phyloP scores from a whole-genome alignment of 2,797 vertebrate species.

The Sebastes steindachneri region DNA sequence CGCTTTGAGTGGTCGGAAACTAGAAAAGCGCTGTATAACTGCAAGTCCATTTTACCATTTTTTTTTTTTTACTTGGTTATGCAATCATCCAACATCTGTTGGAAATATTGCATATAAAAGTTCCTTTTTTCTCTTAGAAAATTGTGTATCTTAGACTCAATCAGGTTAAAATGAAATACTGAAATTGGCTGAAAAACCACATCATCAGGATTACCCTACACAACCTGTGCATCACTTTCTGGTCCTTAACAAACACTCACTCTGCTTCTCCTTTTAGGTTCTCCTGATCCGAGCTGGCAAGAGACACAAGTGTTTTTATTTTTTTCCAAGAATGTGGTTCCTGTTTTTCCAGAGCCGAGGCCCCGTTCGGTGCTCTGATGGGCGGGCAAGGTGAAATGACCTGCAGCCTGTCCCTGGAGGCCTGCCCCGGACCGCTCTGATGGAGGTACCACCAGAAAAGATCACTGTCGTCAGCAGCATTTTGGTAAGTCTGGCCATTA shows the following conservation, averaged over 20 bases:
- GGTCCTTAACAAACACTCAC: not conserved
- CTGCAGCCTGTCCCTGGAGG: not conserved
- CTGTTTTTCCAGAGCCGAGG: conserved; percentile 1
- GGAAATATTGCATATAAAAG: not conserved
- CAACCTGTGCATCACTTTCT: not conserved
- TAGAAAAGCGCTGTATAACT: accelerated
- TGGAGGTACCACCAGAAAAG: not conserved
- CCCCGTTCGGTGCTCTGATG: not conserved
- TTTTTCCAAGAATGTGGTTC: conserved; percentile 13
- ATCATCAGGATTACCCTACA: not conserved
- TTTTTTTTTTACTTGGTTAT: not conserved
- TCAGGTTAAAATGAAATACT: not conserved
- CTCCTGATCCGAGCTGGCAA: not conserved
- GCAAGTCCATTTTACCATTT: no score
- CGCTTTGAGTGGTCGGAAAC: no score
- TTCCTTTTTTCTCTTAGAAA: not conserved
- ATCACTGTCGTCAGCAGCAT: not conserved
- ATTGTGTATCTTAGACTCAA: not conserved
- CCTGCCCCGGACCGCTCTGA: not conserved
- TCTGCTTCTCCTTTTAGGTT: not conserved
- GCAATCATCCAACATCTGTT: conserved; percentile 35
- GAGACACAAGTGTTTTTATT: not conserved
- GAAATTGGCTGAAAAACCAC: not conserved
- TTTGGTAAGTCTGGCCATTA: not conserved
- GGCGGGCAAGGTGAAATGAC: not conserved